Evolutionary conservation across 2,888 invertebrate genomes (phyloP).

Genomic region (Esperia sulphurella): DNA sequence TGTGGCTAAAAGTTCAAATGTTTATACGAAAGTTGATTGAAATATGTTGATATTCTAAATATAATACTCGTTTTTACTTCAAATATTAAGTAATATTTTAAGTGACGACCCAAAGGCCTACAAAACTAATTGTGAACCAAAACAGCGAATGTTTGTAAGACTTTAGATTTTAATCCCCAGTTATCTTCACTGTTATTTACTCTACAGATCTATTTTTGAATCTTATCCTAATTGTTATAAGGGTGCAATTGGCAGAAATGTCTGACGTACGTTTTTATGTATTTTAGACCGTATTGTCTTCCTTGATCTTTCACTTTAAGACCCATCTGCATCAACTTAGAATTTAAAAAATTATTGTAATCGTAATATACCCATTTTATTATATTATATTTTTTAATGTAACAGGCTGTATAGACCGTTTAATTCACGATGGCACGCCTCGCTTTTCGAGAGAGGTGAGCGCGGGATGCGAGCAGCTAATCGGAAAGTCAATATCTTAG

Average conservation of each 20-base stretch:
- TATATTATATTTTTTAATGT: too few species aligned
- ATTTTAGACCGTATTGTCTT: not conserved
- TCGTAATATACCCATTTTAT: too few species aligned
- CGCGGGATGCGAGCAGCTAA: too few species aligned
- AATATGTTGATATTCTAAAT: too few species aligned
- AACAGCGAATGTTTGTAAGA: slow-evolving; percentile 50
- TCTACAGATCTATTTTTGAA: slow-evolving; percentile 43
- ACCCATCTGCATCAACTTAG: not conserved
- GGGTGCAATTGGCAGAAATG: slow-evolving; percentile 11
- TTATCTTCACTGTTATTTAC: slow-evolving; percentile 27
- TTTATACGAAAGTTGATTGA: too few species aligned
- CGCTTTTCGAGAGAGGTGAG: too few species aligned
- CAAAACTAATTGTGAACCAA: slow-evolving; percentile 21
- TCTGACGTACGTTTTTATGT: not conserved
- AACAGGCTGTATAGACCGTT: too few species aligned
- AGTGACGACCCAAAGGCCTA: slow-evolving; percentile 21
- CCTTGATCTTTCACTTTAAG: slow-evolving; percentile 1
- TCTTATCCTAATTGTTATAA: slow-evolving; percentile 30
- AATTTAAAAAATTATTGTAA: too few species aligned
- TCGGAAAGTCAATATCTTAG: too few species aligned
- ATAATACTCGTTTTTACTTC: too few species aligned
- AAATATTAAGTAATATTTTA: not conserved
- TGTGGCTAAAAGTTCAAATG: too few species aligned
- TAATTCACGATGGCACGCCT: too few species aligned
- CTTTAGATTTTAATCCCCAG: slow-evolving; percentile 25